Conservation (phyloP, 2,113 vertebrate genomes). For the human region GRCh38 chr14:63562501-63563000, state of each 20-base stretch:
- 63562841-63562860: neutral
- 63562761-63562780: neutral
- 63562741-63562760: neutral
- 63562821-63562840: neutral
- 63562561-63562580: neutral
- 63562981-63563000: neutral
- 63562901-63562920: neutral
- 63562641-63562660: neutral
- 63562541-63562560: neutral
- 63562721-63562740: neutral
- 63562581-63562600: neutral
- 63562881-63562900: neutral
- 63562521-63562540: neutral
- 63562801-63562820: slow-evolving; percentile 7
- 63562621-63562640: neutral
- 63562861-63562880: neutral
- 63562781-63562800: neutral
- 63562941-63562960: neutral
- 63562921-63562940: neutral
- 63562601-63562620: neutral
- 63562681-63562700: neutral
- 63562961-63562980: neutral
- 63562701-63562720: neutral
- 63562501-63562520: neutral
- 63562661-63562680: neutral